phyloP scores from a whole-genome alignment of 1,140 invertebrate genomes.

The Lasioglossum albipes region DNA sequence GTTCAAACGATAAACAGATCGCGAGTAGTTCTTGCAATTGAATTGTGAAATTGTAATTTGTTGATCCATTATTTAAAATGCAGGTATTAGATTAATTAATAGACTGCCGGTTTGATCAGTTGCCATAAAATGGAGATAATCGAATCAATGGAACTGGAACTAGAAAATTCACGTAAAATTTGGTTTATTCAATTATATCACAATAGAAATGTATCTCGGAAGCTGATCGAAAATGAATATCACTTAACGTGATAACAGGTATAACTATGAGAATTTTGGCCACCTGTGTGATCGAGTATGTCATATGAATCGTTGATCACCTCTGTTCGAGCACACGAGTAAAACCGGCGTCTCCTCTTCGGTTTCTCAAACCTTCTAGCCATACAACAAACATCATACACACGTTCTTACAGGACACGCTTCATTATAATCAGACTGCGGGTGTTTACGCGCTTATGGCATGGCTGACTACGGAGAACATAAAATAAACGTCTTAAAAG shows the following conservation, averaged over 20 bases:
- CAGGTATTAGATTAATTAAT: too few relatives aligned
- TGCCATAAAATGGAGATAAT: too few relatives aligned
- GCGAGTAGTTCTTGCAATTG: too few relatives aligned
- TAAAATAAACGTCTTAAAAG: neutral
- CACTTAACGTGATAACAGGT: too few relatives aligned
- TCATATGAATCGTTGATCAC: neutral
- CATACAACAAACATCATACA: slow-evolving; percentile 50
- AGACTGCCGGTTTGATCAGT: too few relatives aligned
- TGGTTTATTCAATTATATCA: too few relatives aligned
- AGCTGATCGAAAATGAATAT: too few relatives aligned
- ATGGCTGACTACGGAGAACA: neutral
- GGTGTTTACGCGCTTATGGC: neutral
- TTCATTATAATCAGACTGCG: slow-evolving; percentile 27
- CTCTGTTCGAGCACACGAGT: neutral
- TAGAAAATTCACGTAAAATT: too few relatives aligned
- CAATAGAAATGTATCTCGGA: too few relatives aligned
- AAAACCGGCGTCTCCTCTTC: slow-evolving; percentile 53
- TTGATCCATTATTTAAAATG: too few relatives aligned
- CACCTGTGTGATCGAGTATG: neutral
- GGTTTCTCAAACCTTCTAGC: slow-evolving; percentile 30
- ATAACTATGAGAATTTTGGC: neutral
- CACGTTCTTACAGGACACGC: slow-evolving; percentile 41
- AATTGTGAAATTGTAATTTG: too few relatives aligned
- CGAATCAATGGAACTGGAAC: too few relatives aligned
- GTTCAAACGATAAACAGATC: neutral